These are phyloP conservation scores for Dermatemys mawii DNA, from an alignment of 2,113 vertebrate genomes.

Conservation along the genomic window DNA sequence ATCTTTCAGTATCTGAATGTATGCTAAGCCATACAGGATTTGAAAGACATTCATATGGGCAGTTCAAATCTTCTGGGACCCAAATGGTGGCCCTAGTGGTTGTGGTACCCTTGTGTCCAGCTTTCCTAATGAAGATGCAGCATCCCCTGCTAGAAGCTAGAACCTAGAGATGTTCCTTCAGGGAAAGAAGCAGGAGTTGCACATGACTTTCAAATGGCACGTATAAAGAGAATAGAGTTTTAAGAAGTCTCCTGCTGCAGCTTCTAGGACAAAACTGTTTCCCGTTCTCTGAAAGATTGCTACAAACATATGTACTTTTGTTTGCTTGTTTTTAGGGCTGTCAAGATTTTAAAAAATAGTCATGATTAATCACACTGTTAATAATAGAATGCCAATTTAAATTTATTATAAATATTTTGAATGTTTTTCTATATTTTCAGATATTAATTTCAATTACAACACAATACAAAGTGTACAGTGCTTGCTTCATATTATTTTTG, in stretches of 20 bases:
- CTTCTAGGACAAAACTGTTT: background rate
- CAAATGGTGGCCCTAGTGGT: background rate
- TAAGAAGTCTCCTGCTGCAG: background rate
- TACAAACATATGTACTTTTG: background rate
- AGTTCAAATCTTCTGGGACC: background rate
- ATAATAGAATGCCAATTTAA: background rate
- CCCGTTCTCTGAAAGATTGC: background rate
- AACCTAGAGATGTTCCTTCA: background rate
- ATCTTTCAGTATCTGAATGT: constrained; percentile 17
- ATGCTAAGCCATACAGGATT: background rate
- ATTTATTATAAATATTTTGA: background rate
- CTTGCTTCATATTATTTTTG: background rate
- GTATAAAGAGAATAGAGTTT: background rate
- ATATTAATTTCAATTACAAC: background rate
- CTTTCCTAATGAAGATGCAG: background rate
- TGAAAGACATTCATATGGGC: background rate
- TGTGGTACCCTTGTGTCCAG: background rate
- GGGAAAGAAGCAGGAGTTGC: background rate
- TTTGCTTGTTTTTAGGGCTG: background rate
- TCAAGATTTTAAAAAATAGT: background rate
- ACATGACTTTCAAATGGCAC: too few species aligned
- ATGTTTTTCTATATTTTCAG: background rate
- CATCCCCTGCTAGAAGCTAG: background rate
- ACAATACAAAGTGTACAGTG: background rate
- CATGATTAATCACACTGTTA: background rate